A percentile compares a stretch with the other conserved stretches of the same genome.
Evolutionary conservation across 2,797 vertebrate genomes (phyloP).

Genomic region (Macropodus opercularis): DNA sequence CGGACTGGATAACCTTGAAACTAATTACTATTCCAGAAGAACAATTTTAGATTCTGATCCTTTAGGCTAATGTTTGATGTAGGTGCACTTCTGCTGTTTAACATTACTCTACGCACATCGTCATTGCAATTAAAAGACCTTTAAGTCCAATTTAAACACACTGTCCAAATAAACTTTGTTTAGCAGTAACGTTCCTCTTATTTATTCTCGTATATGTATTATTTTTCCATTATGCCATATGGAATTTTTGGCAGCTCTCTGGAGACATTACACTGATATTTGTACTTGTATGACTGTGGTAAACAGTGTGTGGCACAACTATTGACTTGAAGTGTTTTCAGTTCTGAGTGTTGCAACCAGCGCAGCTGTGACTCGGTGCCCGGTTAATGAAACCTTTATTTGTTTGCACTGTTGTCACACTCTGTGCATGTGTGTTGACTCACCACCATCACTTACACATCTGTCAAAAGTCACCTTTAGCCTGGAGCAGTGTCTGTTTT

Average conservation of each 20-base stretch:
- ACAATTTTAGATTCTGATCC: slow-evolving; percentile 32
- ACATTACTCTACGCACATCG: slow-evolving; percentile 11
- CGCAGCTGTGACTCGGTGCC: slow-evolving; percentile 19
- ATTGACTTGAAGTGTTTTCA: slow-evolving; percentile 1
- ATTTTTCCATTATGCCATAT: too few relatives aligned
- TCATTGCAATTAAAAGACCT: slow-evolving; percentile 1
- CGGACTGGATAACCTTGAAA: slow-evolving; percentile 35
- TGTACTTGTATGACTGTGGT: neutral
- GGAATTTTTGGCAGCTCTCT: too few relatives aligned
- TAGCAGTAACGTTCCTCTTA: neutral
- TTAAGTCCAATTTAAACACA: slow-evolving; percentile 2
- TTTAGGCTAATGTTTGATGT: slow-evolving; percentile 35
- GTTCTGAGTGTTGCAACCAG: neutral
- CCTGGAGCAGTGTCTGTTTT: neutral
- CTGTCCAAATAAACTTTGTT: slow-evolving; percentile 3
- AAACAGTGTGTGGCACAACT: neutral
- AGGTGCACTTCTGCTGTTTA: slow-evolving; percentile 10
- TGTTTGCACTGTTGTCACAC: slow-evolving; percentile 32
- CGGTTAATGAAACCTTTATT: slow-evolving; percentile 26
- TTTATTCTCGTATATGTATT: neutral
- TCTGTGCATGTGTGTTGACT: slow-evolving; percentile 16
- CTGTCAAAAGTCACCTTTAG: slow-evolving; percentile 8
- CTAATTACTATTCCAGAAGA: slow-evolving; percentile 31
- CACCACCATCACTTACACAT: neutral
- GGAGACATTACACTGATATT: neutral